Base-by-base conservation (phyloP, 2,797 vertebrate genomes). In the Bovichtus diacanthus region DNA sequence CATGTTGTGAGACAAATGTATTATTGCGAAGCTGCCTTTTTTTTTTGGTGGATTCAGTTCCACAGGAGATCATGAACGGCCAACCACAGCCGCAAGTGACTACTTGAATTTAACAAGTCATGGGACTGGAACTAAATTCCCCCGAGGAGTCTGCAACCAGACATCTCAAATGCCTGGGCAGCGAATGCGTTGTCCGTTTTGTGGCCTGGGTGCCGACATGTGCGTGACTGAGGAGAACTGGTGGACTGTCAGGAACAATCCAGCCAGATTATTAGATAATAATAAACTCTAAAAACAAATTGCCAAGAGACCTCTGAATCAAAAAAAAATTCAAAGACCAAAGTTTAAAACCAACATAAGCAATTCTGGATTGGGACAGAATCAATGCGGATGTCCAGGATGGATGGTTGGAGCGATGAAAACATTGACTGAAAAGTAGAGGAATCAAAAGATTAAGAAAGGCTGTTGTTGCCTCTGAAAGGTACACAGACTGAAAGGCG, bases 401-500 rank as follows among this genome's bases (percentile, higher is more conserved):
- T 36, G 39, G 63, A 72, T 27, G 25, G 36, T n/a, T 51, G 27
- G 23, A 64, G 63, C 27, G 73, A 83, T 87, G 76, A 80, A 85
- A 70, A 51, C 53, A 76, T 47, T 81, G 74, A 81, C 68, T 77
- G 64, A 72, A 70, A 81, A 81, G 68, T 29, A 58, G 36, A 81
- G 72, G 80, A 76, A 78, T 83, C 69, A 77, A 81, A 87, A 86
- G 88, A 88, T 90, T 83, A 85, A 66, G 85, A 73, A 65, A 82
- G 76, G 69, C 72, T 74, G 65, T 66, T 82, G 80, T 77, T 72
- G 87, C 64, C 83, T 85, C 21, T 80, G 75, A 78, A 85, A 80
- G 77, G 73, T 78, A 75, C 21, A 80, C 74, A 76, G 83, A 74
- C 62, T 74, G 86, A 89, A 69, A 84, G 76, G 56, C 55, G 46